Base-by-base conservation (phyloP, 1,140 invertebrate species). In the Uloborus diversus region DNA sequence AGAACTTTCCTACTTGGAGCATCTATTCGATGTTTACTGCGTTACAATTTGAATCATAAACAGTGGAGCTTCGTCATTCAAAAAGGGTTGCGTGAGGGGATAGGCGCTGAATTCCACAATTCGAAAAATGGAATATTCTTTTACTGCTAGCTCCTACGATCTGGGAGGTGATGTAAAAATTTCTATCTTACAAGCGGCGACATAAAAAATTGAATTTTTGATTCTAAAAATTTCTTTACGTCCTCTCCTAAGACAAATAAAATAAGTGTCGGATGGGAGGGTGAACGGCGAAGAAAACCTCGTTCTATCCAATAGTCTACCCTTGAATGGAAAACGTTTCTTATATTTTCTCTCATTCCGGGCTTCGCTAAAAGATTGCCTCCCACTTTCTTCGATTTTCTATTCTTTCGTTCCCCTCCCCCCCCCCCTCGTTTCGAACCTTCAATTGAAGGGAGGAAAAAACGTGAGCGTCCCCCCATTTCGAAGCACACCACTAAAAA, bases 361-460 rank as follows among this genome's bases (percentile, higher is more conserved):
- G 4, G 9, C 27, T 75, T 51, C 71, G 59, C 71, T 75, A 75
- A 75, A 75, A 75, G 59, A 75, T 75, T 75, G 71, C 71, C 71
- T 75, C 71, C 71, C 71, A 75, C 71, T 75, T 75, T 75, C 71
- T 75, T 75, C 71, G 71, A 75, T 75, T 75, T 75, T 47, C 57
- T 47, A 75, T 75, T 75, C 71, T 64, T 75, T 75, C 57, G 69
- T 73, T 73, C 61, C 47, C 32, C 23, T 61, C 32, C 17, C 42
- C 57, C n/a, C 57, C 59, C 35, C 4, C 69, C 35, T 11, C 14
- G 14, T 13, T 25, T 25, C 25, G 13, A 20, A 37, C 32, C 30
- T 42, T 20, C 51, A 56, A 32, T 14, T 62, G 59, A 62, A 37
- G 13, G 23, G 56, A 32, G 27, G 56, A 61, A 30, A 73, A 73